A percentile compares a stretch with the other conserved stretches of the same genome.
Conservation (phyloP, 1,140 invertebrate genomes). For the Paraescarpia echinospica region DNA sequence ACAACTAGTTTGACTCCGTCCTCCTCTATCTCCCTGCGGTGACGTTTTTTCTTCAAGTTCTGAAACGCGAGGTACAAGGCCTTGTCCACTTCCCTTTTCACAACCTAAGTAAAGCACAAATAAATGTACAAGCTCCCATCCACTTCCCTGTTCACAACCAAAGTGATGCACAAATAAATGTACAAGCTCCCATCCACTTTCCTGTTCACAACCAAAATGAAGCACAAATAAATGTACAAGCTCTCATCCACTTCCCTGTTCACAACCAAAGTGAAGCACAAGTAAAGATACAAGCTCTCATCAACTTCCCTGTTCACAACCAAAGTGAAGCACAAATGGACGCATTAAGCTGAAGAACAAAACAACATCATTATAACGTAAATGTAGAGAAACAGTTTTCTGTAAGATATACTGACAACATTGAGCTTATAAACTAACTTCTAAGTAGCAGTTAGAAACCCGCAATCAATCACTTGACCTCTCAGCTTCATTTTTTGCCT, state of each 20-base stretch:
- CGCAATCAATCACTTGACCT: too few species aligned
- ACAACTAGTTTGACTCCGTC: constrained; percentile 2
- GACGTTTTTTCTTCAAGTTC: constrained; percentile 14
- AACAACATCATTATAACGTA: background rate
- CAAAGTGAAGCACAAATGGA: background rate
- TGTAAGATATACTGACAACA: background rate
- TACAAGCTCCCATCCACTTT: background rate
- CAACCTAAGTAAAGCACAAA: background rate
- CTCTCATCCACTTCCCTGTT: too few species aligned
- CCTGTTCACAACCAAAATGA: background rate
- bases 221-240: background rate
- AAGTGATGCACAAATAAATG: too few species aligned
- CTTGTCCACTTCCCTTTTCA: background rate
- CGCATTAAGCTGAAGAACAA: background rate
- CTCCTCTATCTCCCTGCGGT: background rate
- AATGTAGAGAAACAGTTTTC: background rate
- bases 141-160: too few species aligned
- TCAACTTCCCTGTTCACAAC: background rate
- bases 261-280: background rate
- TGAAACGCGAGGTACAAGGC: background rate
- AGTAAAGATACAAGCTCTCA: background rate
- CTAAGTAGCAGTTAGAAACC: too few species aligned
- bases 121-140: too few species aligned
- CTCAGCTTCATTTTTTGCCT: too few species aligned
- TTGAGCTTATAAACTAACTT: too few species aligned